phyloP scores from a whole-genome alignment of 1,140 invertebrate species.

The Reticulitermes speratus region DNA sequence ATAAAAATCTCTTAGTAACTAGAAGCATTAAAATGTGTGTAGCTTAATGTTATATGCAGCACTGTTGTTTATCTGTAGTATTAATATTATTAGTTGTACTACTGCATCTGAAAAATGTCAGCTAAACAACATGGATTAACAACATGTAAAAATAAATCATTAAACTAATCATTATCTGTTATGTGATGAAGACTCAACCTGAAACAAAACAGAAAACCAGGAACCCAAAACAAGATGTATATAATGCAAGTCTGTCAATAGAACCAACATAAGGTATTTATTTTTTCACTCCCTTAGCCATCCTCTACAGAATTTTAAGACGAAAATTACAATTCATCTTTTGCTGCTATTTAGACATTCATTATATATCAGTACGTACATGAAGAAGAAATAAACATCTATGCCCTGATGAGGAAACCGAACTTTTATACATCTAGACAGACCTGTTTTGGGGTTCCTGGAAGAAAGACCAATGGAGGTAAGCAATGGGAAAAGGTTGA shows the following conservation, averaged over 20 bases:
- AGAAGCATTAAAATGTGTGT: neutral
- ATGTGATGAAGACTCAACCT: neutral
- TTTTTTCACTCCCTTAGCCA: no score
- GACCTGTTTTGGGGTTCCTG: neutral
- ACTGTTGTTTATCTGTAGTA: neutral
- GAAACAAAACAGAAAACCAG: neutral
- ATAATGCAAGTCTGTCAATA: no score
- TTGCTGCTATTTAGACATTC: no score
- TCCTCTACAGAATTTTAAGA: no score
- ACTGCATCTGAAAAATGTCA: neutral
- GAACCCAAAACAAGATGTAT: neutral
- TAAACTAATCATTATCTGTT: neutral
- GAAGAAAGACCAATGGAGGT: conserved; percentile 19
- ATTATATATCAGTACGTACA: no score
- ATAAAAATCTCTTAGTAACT: neutral
- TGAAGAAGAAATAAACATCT: no score
- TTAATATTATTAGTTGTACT: conserved; percentile 9
- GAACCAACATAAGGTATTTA: no score
- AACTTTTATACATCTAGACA: neutral
- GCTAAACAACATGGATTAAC: neutral
- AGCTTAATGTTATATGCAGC: neutral
- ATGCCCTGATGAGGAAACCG: neutral
- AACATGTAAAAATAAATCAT: neutral
- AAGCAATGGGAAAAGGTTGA: conserved; percentile 28
- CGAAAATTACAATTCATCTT: no score